Base-by-base conservation (phyloP, 2,113 vertebrate genomes). In the Electrona antarctica region DNA sequence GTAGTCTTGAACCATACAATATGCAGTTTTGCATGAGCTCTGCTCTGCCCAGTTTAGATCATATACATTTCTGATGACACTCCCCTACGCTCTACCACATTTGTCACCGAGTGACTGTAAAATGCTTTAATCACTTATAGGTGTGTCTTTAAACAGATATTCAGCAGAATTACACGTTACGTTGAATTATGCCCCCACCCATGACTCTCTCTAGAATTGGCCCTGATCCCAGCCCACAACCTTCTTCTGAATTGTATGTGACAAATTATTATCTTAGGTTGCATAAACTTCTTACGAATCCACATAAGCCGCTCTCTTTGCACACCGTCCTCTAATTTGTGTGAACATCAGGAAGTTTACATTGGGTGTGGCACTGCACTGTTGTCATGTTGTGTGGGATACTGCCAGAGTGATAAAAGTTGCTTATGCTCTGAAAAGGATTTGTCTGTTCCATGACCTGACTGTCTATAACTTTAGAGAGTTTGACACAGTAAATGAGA, bases 331-430 rank as follows among this genome's bases (percentile, higher is more conserved):
- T 7, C 5, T 56, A 14, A 21, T 15, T 9, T 74, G 63, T 50
- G 6, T 15, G 13, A 21, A n/a, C 7, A 58, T 55, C 63, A 71
- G 29, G 0, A 7, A 57, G 60, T 41, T 1, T 21, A 21, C 21
- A 50, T 50, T 59, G 54, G 75, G 66, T 51, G 71, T n/a, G 13
- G 64, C 15, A 1, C 8, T 8, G 64, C 15, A 1, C 8, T 8
- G 7, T 11, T 0, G 1, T 58, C 68, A 77, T 59, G 7, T 21
- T 29, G 21, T 33, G 0, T 48, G 3, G 2, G 62, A 15, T 67
- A 6, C 49, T 60, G n/a, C 59, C 55, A 9, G 8, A 47, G 62
- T 69, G 61, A 78, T 21, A 79, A 52, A 64, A 59, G 13, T 48
- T 67, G 15, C 15, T 48, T 7, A 8, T 1, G 49, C 9, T 0